phyloP scores from a whole-genome alignment of 2,113 vertebrate genomes.

The Carlito syrichta region DNA sequence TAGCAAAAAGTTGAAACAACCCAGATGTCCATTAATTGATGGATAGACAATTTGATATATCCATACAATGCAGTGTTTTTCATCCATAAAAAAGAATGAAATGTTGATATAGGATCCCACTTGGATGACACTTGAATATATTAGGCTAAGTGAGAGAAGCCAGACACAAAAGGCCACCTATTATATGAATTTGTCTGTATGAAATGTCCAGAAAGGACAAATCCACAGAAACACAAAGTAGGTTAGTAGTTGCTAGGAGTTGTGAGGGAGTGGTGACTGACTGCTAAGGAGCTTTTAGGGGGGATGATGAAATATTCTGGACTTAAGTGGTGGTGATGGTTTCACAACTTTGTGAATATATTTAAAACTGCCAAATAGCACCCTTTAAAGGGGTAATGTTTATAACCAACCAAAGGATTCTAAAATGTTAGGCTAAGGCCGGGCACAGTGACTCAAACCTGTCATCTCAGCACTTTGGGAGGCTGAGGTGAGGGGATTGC shows the following conservation, averaged over 20 bases:
- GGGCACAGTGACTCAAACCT: too few relatives aligned
- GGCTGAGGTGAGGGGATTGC: too few relatives aligned
- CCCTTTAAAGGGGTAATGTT: background rate
- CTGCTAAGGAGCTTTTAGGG: background rate
- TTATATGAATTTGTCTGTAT: background rate
- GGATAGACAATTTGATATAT: background rate
- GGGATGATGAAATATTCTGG: background rate
- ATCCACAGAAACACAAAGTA: background rate
- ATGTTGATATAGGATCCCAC: background rate
- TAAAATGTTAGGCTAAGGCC: background rate
- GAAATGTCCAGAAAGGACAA: background rate
- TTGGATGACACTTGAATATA: background rate
- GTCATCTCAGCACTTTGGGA: too few relatives aligned
- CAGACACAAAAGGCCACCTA: background rate
- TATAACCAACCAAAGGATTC: background rate
- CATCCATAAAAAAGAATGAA: background rate
- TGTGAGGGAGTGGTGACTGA: accelerated
- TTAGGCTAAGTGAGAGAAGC: background rate
- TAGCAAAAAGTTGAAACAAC: background rate
- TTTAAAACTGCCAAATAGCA: background rate
- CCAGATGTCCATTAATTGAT: background rate
- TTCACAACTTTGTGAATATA: background rate
- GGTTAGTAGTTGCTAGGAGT: background rate
- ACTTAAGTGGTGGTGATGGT: background rate
- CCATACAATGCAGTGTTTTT: background rate